These are phyloP conservation scores for Antheraea mylitta DNA, from an alignment of 1,140 invertebrate genomes.

Conservation along the genomic window DNA sequence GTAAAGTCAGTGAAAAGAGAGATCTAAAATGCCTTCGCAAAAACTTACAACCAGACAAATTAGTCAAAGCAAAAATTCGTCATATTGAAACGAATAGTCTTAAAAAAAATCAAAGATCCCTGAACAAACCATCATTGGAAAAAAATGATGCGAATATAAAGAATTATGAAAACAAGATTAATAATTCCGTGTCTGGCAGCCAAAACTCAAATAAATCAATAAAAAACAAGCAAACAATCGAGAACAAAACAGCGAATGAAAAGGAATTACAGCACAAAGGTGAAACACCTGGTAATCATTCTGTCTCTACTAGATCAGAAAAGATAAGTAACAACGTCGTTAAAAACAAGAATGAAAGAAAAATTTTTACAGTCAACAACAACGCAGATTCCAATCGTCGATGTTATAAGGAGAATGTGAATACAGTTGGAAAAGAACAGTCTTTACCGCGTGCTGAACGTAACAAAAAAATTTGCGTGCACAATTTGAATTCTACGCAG, in stretches of 20 bases:
- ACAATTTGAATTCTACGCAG: slow-evolving; percentile 22
- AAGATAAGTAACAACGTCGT: background rate
- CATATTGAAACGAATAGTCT: background rate
- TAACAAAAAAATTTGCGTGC: slow-evolving; percentile 14
- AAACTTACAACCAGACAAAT: background rate
- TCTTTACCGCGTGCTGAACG: background rate
- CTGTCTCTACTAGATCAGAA: background rate
- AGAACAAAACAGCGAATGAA: background rate
- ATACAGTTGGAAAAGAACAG: background rate
- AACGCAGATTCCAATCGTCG: background rate
- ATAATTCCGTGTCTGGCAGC: background rate
- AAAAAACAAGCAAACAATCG: background rate
- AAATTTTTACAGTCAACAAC: background rate
- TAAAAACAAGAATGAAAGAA: background rate
- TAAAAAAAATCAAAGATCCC: background rate
- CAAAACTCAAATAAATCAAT: slow-evolving; percentile 8
- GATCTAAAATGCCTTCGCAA: background rate
- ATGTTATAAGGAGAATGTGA: background rate
- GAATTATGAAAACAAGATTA: background rate
- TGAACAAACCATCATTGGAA: background rate
- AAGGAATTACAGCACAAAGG: background rate
- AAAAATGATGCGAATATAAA: background rate
- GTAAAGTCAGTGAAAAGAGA: background rate
- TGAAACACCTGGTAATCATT: background rate
- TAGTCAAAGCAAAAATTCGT: background rate